Base-by-base conservation (phyloP, 2,797 vertebrate genomes). In the Orestias chungarensis region DNA sequence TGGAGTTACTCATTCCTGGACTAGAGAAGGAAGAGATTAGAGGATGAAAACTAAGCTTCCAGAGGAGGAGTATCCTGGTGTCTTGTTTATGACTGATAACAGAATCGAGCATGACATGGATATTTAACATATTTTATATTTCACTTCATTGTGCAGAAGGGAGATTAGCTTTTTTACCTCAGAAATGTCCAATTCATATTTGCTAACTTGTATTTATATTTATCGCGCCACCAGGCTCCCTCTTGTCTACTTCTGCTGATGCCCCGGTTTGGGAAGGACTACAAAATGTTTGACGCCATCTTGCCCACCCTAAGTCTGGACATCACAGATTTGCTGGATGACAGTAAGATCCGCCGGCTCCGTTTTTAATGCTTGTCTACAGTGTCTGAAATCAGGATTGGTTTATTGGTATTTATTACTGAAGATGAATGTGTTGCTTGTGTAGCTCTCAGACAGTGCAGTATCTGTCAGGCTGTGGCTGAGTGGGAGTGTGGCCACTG, bases 201-300 rank as follows among this genome's bases (percentile, higher is more conserved):
- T n/a, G n/a, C n/a, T n/a, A n/a, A 40, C 20, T 8, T 64, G 6
- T 64, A 20, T 20, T 0, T 12, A 4, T 3, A 7, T 70, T 42
- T 2, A 38, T 62, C 40, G 23, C 35, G 10, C 54, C 71, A 0
- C 0, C 86, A 96, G 96, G 95, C 95, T 59, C 95, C 96, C 0
- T 96, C 96, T 54, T 96, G 95, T 71, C 90, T 96, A 43, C 76
- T 94, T 0, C 91, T 96, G 71, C 95, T 96, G 64, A 96, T 96
- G 95, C 96, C 96, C 9, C 82, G 96, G 15, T 96, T 96, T 27
- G 95, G 96, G 2, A 96, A 95, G 78, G 95, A 96, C 76, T 96
- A 95, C 78, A 96, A 96, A 84, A 96, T 96, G 94, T 96, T 95
- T 68, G 94, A 93, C 1, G 94, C 92, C 84, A 96, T 96, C 77